Evolutionary conservation across 2,797 vertebrate genomes (phyloP).

Genomic region (Rhinoraja longicauda): DNA sequence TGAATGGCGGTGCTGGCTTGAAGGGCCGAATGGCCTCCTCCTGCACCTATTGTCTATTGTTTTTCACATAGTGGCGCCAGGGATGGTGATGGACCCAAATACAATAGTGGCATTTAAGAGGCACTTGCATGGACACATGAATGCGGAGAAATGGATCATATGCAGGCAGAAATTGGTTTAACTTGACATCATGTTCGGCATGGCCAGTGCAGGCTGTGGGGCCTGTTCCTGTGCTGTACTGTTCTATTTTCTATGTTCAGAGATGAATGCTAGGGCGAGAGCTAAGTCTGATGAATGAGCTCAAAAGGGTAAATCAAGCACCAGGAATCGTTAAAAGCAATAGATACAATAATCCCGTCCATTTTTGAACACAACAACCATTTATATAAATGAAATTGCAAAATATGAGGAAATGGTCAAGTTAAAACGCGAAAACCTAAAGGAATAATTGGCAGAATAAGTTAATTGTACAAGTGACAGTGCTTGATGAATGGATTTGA

Average conservation of each 20-base stretch:
- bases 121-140: too few relatives aligned
- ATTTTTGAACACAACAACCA: background rate
- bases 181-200: too few relatives aligned
- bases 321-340: background rate
- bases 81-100: too few relatives aligned
- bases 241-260: background rate
- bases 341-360: background rate
- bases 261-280: too few relatives aligned
- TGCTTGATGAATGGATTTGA: conserved; percentile 11
- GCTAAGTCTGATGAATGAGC: background rate
- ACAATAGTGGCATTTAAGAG: too few relatives aligned
- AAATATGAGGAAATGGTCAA: background rate
- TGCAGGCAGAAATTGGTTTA: too few relatives aligned
- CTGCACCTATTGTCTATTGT: too few relatives aligned
- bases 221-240: background rate
- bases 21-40: too few relatives aligned
- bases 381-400: background rate
- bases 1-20: too few relatives aligned
- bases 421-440: background rate
- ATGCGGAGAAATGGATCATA: too few relatives aligned
- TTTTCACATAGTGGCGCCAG: too few relatives aligned
- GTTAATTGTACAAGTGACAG: background rate
- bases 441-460: conserved; percentile 14
- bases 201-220: too few relatives aligned
- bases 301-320: background rate